Base-by-base conservation (phyloP, 2,888 invertebrate species). In the Doris montereyensis region DNA sequence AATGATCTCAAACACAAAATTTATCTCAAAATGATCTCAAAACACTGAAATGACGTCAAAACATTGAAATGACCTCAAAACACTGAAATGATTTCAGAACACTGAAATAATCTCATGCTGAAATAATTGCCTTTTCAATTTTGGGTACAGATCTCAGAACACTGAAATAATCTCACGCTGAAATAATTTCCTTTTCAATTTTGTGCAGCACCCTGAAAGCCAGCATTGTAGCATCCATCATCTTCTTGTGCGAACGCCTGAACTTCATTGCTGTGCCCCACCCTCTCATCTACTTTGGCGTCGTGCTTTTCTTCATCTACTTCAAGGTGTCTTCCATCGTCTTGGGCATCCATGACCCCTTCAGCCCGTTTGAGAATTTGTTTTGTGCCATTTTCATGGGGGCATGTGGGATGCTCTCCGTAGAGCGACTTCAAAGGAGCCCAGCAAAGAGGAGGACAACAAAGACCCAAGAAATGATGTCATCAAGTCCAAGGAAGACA, bases 401-500 rank as follows among this genome's bases (percentile, higher is more conserved):
- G 99, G 99, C 77, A 96, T 99, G 91, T 98, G 98, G 96, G 99
- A 99, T 93, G 97, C 97, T 57, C 93, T 99, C 89, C 96, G 96
- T 82, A 95, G 96, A 91, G 94, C 97, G 81, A 94, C 97, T 32
- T 81, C 85, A 95, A 96, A 88, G 83, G 90, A 85, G 78, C 84
- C 84, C 74, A 88, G 85, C 83, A 85, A 85, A 35, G 86, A 85
- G 67, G 82, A 85, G 24, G 87, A 86, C 35, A 85, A 82, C 5
- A 84, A 84, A 30, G 87, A 87, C 21, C 80, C 77, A 21, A 80
- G 84, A 57, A 86, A 84, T 76, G 88, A 88, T 74, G 84, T 87
- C 73, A 83, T 84, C 74, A 89, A 89, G 81, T 86, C 85, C 65
- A 88, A 88, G 77, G 87, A 88, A 35, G 88, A 89, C 76, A 89